These are phyloP conservation scores for Nothura maculosa DNA, from an alignment of 2,797 vertebrate genomes.

Conservation along the genomic window DNA sequence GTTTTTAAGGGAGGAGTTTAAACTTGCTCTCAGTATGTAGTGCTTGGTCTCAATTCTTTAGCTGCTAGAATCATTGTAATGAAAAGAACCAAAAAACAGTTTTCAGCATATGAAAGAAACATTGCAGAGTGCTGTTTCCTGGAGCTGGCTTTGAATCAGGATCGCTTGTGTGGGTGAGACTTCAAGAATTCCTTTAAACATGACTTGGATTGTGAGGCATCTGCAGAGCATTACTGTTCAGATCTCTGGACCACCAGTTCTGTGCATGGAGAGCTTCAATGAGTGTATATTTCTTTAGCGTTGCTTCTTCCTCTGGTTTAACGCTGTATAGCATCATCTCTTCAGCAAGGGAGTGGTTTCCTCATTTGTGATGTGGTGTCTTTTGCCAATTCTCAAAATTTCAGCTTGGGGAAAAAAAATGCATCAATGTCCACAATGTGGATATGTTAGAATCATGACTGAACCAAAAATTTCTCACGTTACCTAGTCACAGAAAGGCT, in stretches of 20 bases:
- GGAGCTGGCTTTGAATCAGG: constrained; percentile 41
- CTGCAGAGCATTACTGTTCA: constrained; percentile 32
- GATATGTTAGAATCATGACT: constrained; percentile 13
- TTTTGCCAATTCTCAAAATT: constrained; percentile 47
- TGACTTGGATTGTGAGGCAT: neutral
- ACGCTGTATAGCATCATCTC: constrained; percentile 12
- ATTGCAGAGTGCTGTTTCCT: constrained; percentile 2
- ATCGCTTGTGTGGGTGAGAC: constrained; percentile 45
- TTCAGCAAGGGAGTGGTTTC: constrained; percentile 50
- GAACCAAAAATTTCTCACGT: neutral
- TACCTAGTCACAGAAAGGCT: constrained; percentile 13
- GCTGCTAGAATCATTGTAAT: neutral
- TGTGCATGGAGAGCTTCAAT: neutral
- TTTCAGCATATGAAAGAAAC: neutral
- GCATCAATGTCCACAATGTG: neutral
- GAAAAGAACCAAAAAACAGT: neutral
- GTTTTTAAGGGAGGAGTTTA: neutral
- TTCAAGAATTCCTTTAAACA: constrained; percentile 42
- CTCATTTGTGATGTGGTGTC: constrained; percentile 58
- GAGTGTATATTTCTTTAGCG: neutral
- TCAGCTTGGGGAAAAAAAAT: neutral
- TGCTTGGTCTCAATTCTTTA: neutral
- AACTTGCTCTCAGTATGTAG: neutral
- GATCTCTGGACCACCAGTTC: constrained; percentile 3
- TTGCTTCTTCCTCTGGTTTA: constrained; percentile 30